Conservation (phyloP, 2,113 vertebrate species). For the Myanophis thanlyinensis region DNA sequence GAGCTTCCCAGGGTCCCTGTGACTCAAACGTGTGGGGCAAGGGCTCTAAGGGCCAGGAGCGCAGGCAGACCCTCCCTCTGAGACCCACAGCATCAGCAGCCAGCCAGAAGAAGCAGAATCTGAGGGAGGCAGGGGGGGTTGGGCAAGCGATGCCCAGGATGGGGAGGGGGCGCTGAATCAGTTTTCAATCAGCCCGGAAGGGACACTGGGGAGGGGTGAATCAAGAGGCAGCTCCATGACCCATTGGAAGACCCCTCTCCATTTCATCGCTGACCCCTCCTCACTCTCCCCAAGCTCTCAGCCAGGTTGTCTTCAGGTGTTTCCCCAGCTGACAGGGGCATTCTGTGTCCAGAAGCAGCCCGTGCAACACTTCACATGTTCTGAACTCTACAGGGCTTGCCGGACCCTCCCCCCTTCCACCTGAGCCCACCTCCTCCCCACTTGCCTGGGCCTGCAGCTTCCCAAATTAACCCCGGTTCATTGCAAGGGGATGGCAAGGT, state of each 20-base stretch:
- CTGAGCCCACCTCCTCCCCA: not conserved
- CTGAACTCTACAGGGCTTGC: not conserved
- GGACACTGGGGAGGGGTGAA: not conserved
- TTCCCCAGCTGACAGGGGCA: not conserved
- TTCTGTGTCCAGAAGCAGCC: not conserved
- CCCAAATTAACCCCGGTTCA: not conserved
- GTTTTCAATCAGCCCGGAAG: not conserved
- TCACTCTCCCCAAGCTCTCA: not conserved
- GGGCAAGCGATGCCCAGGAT: not conserved
- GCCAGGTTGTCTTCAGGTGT: not conserved
- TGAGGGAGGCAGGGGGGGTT: not conserved
- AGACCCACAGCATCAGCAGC: not conserved
- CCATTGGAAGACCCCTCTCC: not conserved
- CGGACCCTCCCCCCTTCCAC: not conserved
- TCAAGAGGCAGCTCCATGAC: not conserved
- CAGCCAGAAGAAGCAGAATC: not conserved
- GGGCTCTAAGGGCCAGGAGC: not conserved
- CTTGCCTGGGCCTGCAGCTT: not conserved
- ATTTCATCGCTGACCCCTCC: not conserved
- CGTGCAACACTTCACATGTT: not conserved
- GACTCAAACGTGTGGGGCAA: not conserved
- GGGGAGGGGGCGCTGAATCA: not conserved
- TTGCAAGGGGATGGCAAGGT: not conserved
- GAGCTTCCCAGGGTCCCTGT: not conserved
- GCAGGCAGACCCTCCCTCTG: not conserved